These are phyloP conservation scores for Battus philenor DNA, from an alignment of 1,140 invertebrate species.

Conservation along the genomic window DNA sequence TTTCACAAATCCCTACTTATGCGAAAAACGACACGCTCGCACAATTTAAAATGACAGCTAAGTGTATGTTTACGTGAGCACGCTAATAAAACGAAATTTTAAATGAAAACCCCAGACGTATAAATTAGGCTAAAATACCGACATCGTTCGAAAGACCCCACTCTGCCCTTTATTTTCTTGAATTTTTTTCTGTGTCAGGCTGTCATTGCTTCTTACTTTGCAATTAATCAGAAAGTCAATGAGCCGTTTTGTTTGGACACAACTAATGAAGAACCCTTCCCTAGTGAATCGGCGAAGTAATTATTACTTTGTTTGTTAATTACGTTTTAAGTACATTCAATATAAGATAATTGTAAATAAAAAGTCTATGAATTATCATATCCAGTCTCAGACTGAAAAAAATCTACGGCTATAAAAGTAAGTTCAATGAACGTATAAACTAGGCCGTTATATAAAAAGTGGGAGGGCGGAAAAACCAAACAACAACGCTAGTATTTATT, in stretches of 20 bases:
- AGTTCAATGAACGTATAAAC: constrained; percentile 50
- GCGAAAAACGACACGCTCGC: constrained; percentile 56
- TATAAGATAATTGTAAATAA: no score
- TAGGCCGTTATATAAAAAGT: constrained; percentile 36
- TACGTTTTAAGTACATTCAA: no score
- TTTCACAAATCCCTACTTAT: constrained; percentile 67
- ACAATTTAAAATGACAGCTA: constrained; percentile 56
- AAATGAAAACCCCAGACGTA: constrained; percentile 8
- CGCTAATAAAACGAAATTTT: constrained; percentile 24
- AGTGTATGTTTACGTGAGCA: constrained; percentile 42
- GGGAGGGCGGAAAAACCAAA: constrained; percentile 30
- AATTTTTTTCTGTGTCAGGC: constrained; percentile 57
- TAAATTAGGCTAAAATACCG: constrained; percentile 6
- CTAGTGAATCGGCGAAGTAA: constrained; percentile 36
- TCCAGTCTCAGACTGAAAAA: no score
- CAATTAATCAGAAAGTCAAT: constrained; percentile 72
- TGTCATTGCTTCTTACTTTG: constrained; percentile 56
- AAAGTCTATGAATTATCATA: no score
- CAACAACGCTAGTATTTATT: constrained; percentile 65
- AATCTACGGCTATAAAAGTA: no score
- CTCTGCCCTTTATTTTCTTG: constrained; percentile 22
- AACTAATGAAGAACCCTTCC: constrained; percentile 65
- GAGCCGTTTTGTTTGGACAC: constrained; percentile 69
- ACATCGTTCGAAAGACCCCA: not conserved
- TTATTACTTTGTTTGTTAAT: constrained; percentile 17